Conservation (phyloP, 1,140 invertebrate genomes). For the Drosophila lowei region DNA sequence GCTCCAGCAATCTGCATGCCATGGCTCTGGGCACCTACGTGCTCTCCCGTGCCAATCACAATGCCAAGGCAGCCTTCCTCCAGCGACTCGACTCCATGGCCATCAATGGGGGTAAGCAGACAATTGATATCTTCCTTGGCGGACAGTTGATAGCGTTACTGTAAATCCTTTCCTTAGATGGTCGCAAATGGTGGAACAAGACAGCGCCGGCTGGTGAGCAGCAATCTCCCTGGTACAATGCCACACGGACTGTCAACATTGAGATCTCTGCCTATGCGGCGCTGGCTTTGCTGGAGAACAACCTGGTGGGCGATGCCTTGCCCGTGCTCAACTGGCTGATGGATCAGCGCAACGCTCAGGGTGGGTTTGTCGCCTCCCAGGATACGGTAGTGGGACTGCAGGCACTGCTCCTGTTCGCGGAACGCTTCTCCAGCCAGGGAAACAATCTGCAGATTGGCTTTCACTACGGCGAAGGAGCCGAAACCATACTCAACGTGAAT, state of each 20-base stretch:
- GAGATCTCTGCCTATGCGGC: conserved; percentile 94
- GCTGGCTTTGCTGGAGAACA: conserved; percentile 87
- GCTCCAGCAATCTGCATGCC: conserved; percentile 89
- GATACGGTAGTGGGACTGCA: conserved; percentile 90
- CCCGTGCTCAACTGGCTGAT: conserved; percentile 94
- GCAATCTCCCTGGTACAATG: conserved; percentile 89
- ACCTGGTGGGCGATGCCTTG: conserved; percentile 87
- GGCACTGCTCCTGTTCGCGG: conserved; percentile 88
- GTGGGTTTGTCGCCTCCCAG: conserved; percentile 91
- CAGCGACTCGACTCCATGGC: conserved; percentile 74
- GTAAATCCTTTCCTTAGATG: conserved; percentile 78
- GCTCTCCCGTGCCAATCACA: conserved; percentile 89
- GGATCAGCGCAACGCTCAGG: conserved; percentile 90
- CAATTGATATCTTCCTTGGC: no score
- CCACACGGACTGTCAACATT: conserved; percentile 91
- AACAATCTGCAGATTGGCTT: conserved; percentile 86
- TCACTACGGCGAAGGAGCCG: conserved; percentile 84
- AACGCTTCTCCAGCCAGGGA: conserved; percentile 84
- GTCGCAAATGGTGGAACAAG: conserved; percentile 90
- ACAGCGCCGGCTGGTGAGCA: conserved; percentile 85
- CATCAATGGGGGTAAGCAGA: conserved; percentile 52
- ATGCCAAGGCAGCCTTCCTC: conserved; percentile 76
- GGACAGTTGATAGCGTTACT: neutral
- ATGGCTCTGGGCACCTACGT: conserved; percentile 91
- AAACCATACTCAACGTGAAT: conserved; percentile 87